These are phyloP conservation scores for Toxotes jaculatrix DNA, from an alignment of 2,113 vertebrate species.

Conservation along the genomic window DNA sequence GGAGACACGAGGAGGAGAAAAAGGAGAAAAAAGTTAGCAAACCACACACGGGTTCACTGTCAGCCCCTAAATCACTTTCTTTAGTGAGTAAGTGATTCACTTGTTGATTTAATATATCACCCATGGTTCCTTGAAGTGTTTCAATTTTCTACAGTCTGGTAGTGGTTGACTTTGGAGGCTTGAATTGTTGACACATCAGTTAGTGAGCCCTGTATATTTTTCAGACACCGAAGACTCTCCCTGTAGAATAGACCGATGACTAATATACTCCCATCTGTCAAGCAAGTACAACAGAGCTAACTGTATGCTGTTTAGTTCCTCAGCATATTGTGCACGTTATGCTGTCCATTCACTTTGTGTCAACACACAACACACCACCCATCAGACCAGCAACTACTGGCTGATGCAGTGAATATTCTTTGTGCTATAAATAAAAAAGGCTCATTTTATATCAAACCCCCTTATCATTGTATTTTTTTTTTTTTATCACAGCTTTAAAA, in stretches of 20 bases:
- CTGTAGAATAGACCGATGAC: conserved; percentile 27
- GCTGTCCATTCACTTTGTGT: conserved; percentile 32
- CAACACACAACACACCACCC: conserved; percentile 26
- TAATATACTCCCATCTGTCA: conserved; percentile 43
- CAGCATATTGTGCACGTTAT: conserved; percentile 42
- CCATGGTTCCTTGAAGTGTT: not conserved
- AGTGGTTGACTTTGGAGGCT: conserved; percentile 33
- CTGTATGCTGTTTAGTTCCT: conserved; percentile 16
- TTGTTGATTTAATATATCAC: conserved; percentile 22
- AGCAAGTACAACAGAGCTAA: conserved; percentile 43
- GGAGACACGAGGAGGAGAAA: not conserved
- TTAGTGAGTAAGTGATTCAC: not conserved
- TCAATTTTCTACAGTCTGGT: conserved; percentile 25
- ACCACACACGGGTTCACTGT: not conserved
- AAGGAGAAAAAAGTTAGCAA: conserved; percentile 34
- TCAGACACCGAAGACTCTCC: conserved; percentile 21
- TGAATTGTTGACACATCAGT: conserved; percentile 38
- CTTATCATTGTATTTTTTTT: not conserved
- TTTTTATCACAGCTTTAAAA: not conserved
- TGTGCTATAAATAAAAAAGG: not conserved
- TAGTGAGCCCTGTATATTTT: conserved; percentile 30
- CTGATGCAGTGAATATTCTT: not conserved
- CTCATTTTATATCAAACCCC: not conserved
- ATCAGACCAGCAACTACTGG: conserved; percentile 8
- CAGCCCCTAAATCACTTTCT: not conserved